Conservation (phyloP, 2,113 vertebrate species). For the Candoia aspera region DNA sequence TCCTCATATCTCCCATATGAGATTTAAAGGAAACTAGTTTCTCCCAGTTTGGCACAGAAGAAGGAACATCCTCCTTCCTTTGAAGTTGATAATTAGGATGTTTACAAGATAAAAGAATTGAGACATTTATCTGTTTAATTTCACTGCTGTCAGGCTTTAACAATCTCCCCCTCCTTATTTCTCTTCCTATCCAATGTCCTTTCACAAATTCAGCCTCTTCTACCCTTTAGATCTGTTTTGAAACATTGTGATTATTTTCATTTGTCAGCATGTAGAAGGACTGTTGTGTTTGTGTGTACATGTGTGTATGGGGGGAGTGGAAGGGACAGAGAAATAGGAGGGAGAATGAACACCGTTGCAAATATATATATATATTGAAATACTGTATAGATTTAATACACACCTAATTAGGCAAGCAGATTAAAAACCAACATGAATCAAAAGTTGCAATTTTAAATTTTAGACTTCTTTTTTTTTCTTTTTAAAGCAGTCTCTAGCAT, state of each 20-base stretch:
- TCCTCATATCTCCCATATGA: constrained; percentile 80
- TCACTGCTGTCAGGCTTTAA: constrained; percentile 72
- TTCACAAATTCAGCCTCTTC: constrained; percentile 58
- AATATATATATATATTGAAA: constrained; percentile 40
- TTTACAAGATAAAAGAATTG: constrained; percentile 81
- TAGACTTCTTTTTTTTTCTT: background rate
- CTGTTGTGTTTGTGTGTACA: background rate
- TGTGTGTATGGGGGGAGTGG: background rate
- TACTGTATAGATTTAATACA: constrained; percentile 54
- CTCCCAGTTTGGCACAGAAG: constrained; percentile 68
- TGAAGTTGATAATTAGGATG: constrained; percentile 82
- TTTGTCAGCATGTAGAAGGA: background rate
- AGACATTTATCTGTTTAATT: constrained; percentile 77
- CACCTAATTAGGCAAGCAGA: constrained; percentile 29
- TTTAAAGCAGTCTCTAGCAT: background rate
- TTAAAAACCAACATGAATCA: constrained; percentile 5
- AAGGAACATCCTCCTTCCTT: constrained; percentile 71
- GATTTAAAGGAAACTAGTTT: constrained; percentile 69
- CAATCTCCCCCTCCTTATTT: constrained; percentile 47
- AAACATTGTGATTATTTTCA: constrained; percentile 39
- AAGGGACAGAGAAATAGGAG: background rate
- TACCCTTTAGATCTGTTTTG: constrained; percentile 54
- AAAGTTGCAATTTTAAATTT: constrained; percentile 4
- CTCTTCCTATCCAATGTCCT: constrained; percentile 29
- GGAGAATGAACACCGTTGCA: constrained; percentile 44